Evolutionary conservation across 2,113 vertebrate genomes (phyloP), one percentile per base, ranked within the genome.

Genomic region (Fukomys damarensis): DNA sequence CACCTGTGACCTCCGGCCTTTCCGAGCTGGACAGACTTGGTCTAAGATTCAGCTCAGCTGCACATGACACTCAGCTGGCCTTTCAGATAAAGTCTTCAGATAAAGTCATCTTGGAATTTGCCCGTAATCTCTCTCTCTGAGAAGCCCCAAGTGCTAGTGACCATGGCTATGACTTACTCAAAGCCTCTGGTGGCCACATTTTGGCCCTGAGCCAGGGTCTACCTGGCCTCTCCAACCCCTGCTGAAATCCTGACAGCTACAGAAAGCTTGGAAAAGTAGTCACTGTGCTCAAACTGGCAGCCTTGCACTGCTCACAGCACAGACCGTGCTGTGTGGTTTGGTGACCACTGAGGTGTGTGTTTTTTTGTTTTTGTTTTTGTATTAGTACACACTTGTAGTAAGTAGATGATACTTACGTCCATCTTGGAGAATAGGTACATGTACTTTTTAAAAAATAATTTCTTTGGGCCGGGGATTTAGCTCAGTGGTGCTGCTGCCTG

Each of bases 201-300:
- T 96, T 99, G 99, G 99, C 95, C 98, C 88, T 99, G 99, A 61
- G 99, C 99, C 22, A 98, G 98, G n/a, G 99, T 99, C 49, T 99
- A 99, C 86, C 98, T 99, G 70, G 98, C 98, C 22, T 99, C 99
- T 30, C 99, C 99, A 16, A 97, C 94, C 9, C 99, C 99, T 41
- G 98, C 98, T 4, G 99, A 99, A 97, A 98, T 99, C 94, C 99
- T 99, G 41, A 98, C 98, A 91, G 99, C 99, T 97, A 98, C 99
- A 87, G 98, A 98, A 58, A 97, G 98, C 70, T 98, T 98, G 16
- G 94, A 35, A 98, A 96, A 24, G 0, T 99, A 79, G 63, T 99
- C 46, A 98, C 98, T 95, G 93, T 43, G 98, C 99, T 97, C 99
- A 99, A 97, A 93, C 96, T 30, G 99, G 70, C 99, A 98, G 99